phyloP scores from a whole-genome alignment of 2,113 vertebrate genomes.

The Ceyx melanurus region DNA sequence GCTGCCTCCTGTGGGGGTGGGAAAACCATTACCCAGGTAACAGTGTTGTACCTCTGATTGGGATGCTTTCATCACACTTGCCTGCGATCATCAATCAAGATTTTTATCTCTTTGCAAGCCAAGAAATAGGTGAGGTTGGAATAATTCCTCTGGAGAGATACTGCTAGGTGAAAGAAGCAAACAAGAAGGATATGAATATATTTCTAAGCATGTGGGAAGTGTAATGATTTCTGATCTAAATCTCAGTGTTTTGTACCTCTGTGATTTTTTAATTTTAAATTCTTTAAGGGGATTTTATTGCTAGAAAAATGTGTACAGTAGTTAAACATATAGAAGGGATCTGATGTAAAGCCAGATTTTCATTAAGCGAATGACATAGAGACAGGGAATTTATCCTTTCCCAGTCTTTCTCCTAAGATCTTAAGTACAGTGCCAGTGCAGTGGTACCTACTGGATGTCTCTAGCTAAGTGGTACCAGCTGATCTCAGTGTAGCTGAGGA shows the following conservation, averaged over 20 bases:
- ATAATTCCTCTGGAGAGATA: conserved; percentile 11
- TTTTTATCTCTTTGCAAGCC: conserved; percentile 26
- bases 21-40: conserved; percentile 28
- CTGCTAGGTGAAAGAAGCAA: not conserved
- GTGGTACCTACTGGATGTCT: not conserved
- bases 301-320: not conserved
- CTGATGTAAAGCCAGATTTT: not conserved
- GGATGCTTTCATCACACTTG: conserved; percentile 22
- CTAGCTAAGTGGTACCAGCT: not conserved
- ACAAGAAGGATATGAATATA: not conserved
- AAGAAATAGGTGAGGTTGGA: conserved; percentile 13
- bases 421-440: not conserved
- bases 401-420: not conserved
- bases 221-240: not conserved
- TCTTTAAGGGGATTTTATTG: not conserved
- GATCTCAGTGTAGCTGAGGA: not conserved
- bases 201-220: not conserved
- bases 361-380: not conserved
- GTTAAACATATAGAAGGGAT: not conserved
- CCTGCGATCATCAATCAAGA: not conserved
- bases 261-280: not conserved
- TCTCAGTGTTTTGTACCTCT: not conserved
- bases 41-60: not conserved
- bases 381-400: not conserved
- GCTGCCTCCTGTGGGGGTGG: not conserved